phyloP scores from a whole-genome alignment of 37 sponge, comb jelly and placozoan species.

The Spongilla lacustris region DNA sequence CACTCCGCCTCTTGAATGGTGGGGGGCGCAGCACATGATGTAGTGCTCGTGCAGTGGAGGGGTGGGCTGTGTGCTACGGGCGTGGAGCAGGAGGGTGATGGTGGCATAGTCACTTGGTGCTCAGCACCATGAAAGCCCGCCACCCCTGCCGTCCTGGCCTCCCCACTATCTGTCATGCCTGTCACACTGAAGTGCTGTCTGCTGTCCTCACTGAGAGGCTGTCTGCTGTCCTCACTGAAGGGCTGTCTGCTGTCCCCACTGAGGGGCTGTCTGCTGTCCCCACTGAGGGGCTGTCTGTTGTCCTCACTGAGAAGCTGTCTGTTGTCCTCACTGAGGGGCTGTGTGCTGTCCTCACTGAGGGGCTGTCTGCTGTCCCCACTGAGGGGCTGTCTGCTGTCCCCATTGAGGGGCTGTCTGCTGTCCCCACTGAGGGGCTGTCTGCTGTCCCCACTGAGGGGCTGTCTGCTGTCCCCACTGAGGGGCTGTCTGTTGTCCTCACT shows the following conservation, averaged over 20 bases:
- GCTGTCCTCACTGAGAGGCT: not conserved
- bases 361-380: not conserved
- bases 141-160: not conserved
- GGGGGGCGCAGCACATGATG: not conserved
- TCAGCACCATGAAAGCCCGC: not conserved
- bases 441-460: not conserved
- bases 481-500: no score
- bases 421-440: not conserved
- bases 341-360: not conserved
- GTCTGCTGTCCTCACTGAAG: not conserved
- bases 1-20: not conserved
- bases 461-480: not conserved
- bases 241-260: not conserved
- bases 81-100: not conserved
- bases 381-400: no score
- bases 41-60: not conserved
- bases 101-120: not conserved
- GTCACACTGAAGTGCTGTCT: not conserved
- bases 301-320: not conserved
- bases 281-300: not conserved
- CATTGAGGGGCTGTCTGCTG: no score
- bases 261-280: not conserved
- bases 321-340: not conserved
- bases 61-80: not conserved
- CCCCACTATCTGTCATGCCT: not conserved